Conservation (phyloP, 2,113 vertebrate species). For the Poecile atricapillus region DNA sequence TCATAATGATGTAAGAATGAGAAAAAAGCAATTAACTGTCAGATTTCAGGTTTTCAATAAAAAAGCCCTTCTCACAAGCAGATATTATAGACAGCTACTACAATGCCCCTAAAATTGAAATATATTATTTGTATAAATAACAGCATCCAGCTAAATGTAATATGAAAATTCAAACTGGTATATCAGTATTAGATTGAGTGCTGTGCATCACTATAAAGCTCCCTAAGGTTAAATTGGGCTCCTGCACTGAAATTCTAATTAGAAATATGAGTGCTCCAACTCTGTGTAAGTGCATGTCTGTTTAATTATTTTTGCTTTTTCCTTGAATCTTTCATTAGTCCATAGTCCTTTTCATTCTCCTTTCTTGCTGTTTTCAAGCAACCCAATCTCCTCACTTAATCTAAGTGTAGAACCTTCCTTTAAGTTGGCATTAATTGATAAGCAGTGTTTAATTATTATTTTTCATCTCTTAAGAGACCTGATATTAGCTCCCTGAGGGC, state of each 20-base stretch:
- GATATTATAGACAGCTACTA: conserved; percentile 31
- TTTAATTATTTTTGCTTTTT: conserved; percentile 78
- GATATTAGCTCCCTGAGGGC: conserved; percentile 73
- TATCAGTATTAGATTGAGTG: conserved; percentile 66
- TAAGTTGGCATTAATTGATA: conserved; percentile 79
- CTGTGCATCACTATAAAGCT: conserved; percentile 71
- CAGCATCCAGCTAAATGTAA: conserved; percentile 39
- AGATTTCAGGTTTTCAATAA: conserved; percentile 40
- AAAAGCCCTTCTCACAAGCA: conserved; percentile 25
- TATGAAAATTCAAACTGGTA: conserved; percentile 62
- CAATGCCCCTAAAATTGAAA: conserved; percentile 45
- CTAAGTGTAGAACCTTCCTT: conserved; percentile 73
- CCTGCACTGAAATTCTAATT: conserved; percentile 80
- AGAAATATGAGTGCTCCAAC: conserved; percentile 75
- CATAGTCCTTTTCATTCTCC: conserved; percentile 66
- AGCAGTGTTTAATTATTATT: conserved; percentile 82
- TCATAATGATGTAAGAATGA: conserved; percentile 23
- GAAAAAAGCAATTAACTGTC: conserved; percentile 10
- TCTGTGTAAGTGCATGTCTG: conserved; percentile 68
- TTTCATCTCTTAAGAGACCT: conserved; percentile 73
- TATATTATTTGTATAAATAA: conserved; percentile 50
- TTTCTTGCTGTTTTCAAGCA: conserved; percentile 78
- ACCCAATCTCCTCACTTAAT: conserved; percentile 69
- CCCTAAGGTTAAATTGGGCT: conserved; percentile 80
- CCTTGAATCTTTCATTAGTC: conserved; percentile 73